These are phyloP conservation scores for Dioctria linearis DNA, from an alignment of 2,888 invertebrate species.

Conservation along the genomic window DNA sequence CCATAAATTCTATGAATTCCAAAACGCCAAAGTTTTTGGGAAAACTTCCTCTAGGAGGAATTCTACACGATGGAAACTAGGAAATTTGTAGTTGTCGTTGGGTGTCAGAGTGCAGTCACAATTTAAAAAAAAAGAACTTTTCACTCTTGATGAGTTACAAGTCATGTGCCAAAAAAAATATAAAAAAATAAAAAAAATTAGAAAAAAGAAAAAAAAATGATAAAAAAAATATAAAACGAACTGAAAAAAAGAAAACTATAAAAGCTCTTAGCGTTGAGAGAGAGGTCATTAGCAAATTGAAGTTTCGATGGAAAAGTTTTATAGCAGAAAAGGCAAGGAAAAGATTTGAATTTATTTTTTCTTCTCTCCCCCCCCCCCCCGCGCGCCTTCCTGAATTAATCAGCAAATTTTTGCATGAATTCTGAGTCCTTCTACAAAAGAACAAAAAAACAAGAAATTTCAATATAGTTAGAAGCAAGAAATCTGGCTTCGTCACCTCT, in stretches of 20 bases:
- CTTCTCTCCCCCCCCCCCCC: background rate
- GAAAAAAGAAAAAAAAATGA: background rate
- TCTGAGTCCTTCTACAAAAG: background rate
- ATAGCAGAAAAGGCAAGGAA: background rate
- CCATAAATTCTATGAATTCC: conserved; percentile 34
- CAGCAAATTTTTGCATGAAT: background rate
- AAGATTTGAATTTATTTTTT: conserved; percentile 13
- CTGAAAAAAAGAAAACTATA: conserved; percentile 15
- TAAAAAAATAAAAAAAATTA: background rate
- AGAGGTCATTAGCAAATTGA: conserved; percentile 46
- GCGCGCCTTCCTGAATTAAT: background rate
- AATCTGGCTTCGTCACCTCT: conserved; percentile 44
- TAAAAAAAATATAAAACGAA: background rate
- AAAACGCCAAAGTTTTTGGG: conserved; percentile 6
- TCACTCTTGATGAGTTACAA: conserved; percentile 41
- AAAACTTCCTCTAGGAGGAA: background rate
- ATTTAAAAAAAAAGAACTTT: conserved; percentile 34
- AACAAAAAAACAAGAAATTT: no score
- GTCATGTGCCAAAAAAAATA: conserved; percentile 33
- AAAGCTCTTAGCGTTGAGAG: conserved; percentile 15
- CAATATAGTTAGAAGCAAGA: background rate
- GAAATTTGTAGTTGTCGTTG: background rate
- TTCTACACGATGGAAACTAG: background rate
- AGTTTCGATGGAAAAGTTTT: conserved; percentile 20
- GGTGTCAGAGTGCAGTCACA: conserved; percentile 31